These are phyloP conservation scores for Brachypodius melanocephalos DNA, from an alignment of 2,113 vertebrate genomes.

Conservation along the genomic window DNA sequence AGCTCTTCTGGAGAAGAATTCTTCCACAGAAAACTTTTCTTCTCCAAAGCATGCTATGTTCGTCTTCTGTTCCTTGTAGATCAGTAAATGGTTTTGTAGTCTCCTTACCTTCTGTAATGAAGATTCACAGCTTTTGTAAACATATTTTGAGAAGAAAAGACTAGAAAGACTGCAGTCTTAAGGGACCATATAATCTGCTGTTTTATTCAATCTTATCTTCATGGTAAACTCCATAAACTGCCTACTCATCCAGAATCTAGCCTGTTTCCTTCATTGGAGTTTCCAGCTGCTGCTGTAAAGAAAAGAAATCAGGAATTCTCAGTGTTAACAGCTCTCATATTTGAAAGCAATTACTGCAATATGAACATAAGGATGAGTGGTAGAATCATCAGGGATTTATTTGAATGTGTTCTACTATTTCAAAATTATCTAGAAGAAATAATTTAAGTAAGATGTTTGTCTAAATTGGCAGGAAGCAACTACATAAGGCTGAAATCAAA, in stretches of 20 bases:
- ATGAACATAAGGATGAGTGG: neutral
- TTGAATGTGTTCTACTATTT: neutral
- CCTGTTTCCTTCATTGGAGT: neutral
- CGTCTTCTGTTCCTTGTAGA: neutral
- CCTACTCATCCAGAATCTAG: neutral
- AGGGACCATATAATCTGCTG: neutral
- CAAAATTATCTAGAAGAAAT: neutral
- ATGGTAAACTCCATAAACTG: neutral
- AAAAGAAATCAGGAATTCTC: neutral
- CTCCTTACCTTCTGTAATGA: neutral
- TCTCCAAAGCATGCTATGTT: neutral
- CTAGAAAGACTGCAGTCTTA: neutral
- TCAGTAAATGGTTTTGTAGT: neutral
- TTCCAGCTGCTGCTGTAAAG: neutral
- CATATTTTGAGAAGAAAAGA: neutral
- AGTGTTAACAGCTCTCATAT: neutral
- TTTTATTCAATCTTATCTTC: neutral
- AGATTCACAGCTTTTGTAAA: neutral
- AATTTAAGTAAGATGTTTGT: neutral
- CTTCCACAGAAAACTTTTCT: neutral
- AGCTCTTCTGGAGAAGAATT: neutral
- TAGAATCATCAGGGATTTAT: neutral
- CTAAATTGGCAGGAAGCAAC: neutral
- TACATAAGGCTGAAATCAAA: neutral
- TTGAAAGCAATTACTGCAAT: neutral